Conservation (phyloP, 2,113 vertebrate species). For the Hemicordylus capensis region DNA sequence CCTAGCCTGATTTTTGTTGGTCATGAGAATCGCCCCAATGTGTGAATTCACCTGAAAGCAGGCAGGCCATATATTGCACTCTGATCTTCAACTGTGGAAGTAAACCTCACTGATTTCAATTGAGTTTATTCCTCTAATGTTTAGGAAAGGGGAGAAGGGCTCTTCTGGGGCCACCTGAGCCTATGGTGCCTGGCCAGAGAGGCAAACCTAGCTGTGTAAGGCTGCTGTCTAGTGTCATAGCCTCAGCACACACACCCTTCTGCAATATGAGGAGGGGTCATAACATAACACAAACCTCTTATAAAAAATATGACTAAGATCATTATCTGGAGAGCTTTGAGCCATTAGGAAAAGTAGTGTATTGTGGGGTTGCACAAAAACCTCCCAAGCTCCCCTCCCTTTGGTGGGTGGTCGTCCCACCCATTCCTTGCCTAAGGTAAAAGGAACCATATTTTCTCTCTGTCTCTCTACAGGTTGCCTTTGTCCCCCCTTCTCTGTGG, state of each 20-base stretch:
- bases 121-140: background rate
- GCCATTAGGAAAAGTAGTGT: background rate
- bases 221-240: background rate
- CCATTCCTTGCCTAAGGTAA: background rate
- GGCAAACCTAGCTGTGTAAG: background rate
- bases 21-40: too few relatives aligned
- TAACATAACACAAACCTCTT: too few relatives aligned
- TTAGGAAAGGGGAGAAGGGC: background rate
- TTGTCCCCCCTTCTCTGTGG: background rate
- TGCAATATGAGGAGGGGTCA: too few relatives aligned
- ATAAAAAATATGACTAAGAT: too few relatives aligned
- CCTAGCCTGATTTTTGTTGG: too few relatives aligned
- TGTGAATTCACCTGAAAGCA: background rate
- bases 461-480: conserved; percentile 5
- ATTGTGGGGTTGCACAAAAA: background rate
- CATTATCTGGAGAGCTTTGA: too few relatives aligned
- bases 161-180: background rate
- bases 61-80: too few relatives aligned
- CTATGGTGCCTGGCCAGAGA: too few relatives aligned
- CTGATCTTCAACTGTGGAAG: background rate
- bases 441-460: background rate
- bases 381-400: background rate
- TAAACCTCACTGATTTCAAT: background rate
- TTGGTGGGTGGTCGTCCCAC: background rate
- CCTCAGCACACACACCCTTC: too few relatives aligned